phyloP scores from a whole-genome alignment of 2,113 vertebrate species.

The Pterocles orientalis region DNA sequence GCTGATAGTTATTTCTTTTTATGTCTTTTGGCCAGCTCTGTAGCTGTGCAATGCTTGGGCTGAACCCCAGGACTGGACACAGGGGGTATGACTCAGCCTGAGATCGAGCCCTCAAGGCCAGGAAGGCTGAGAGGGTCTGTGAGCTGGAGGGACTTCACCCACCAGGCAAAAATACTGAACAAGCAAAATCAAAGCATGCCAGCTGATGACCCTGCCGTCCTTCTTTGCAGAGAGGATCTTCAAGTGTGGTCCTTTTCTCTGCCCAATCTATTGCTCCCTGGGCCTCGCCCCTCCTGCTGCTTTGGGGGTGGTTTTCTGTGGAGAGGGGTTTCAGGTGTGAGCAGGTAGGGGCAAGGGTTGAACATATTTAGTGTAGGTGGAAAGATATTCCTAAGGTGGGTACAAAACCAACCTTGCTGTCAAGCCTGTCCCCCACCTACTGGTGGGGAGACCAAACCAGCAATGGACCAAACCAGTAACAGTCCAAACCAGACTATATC shows the following conservation, averaged over 20 bases:
- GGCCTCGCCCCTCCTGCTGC: not conserved
- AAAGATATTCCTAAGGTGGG: not conserved
- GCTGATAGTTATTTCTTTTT: not conserved
- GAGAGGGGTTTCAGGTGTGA: not conserved
- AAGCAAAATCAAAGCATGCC: not conserved
- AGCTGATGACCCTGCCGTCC: not conserved
- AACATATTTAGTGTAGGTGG: not conserved
- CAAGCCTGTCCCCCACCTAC: not conserved
- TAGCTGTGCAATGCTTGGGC: not conserved
- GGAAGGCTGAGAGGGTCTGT: not conserved
- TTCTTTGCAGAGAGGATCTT: not conserved
- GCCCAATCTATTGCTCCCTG: not conserved
- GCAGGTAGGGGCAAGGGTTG: not conserved
- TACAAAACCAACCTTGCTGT: not conserved
- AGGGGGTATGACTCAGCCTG: not conserved
- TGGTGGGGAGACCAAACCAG: too few species aligned
- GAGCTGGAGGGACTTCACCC: not conserved
- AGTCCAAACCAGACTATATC: not conserved
- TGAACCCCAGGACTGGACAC: not conserved
- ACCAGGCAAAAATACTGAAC: not conserved
- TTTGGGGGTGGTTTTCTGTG: not conserved
- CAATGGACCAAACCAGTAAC: too few species aligned
- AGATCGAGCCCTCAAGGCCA: not conserved
- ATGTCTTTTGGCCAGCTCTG: not conserved
- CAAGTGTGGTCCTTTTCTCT: not conserved